A percentile compares a stretch with the other conserved stretches of the same genome.
Conservation (phyloP, 1,140 invertebrate genomes). For the Eufriesea mexicana region DNA sequence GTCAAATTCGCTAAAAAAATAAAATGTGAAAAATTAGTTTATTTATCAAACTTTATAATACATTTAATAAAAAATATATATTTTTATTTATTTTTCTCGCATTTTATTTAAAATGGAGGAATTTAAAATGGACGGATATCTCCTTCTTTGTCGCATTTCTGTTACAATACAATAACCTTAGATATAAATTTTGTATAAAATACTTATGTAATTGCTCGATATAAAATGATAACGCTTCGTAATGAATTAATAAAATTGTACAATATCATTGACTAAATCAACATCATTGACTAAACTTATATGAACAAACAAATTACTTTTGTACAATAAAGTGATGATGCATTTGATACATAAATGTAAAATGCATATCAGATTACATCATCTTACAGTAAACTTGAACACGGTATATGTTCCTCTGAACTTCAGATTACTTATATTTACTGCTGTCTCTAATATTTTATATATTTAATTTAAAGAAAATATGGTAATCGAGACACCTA, state of each 20-base stretch:
- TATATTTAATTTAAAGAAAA: background rate
- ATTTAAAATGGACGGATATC: background rate
- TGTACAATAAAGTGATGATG: too few relatives aligned
- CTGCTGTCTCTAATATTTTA: background rate
- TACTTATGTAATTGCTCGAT: background rate
- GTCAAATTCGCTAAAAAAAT: background rate
- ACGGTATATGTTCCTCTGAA: too few relatives aligned
- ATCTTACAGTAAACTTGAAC: too few relatives aligned
- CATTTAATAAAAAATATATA: background rate
- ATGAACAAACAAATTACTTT: too few relatives aligned
- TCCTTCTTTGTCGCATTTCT: background rate
- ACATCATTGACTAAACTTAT: too few relatives aligned
- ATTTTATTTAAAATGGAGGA: background rate
- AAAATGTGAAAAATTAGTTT: background rate
- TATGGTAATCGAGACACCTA: background rate
- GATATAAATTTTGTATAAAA: background rate
- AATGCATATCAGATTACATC: too few relatives aligned
- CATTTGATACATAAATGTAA: too few relatives aligned
- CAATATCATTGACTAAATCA: too few relatives aligned
- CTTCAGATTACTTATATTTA: too few relatives aligned
- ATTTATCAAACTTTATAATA: constrained; percentile 33
- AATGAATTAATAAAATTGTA: too few relatives aligned
- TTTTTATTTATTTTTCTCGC: background rate
- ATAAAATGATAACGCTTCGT: too few relatives aligned
- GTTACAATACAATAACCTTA: background rate